Base-by-base conservation (phyloP, 2,888 invertebrate genomes). In the Actias luna region DNA sequence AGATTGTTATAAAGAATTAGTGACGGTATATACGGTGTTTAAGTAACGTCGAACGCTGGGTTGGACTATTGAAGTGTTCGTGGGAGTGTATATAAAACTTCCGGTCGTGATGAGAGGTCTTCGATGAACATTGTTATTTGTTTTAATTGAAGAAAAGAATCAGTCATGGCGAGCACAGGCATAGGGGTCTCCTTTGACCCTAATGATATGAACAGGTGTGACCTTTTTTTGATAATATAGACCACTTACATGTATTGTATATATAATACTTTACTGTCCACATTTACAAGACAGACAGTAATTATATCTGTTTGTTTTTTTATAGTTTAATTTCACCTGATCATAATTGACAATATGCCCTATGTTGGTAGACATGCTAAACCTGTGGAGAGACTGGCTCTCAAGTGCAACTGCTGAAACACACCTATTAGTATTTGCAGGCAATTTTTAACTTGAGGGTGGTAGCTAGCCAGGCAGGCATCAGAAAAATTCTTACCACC, bases 161-260 rank as follows among this genome's bases (percentile, higher is more conserved):
- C 65, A 80, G 81, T 80, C 70, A 92, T 92, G 92, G 89, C 92
- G 78, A 91, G 88, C 78, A 85, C 91, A 69, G 84, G 86, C 66
- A 95, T 95, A 92, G 95, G 95, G 83, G 94, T 94, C 79, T 93
- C 94, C 63, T 95, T 95, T 84, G 95, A 95, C 88, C 94, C 94
- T 72, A 94, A 94, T 89, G 95, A 95, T 80, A 94, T 93, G 90
- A 93, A 93, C 85, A 95, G 95, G 95, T 89, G 62, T 61, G 75
- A 65, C 50, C 46, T 55, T 59, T 42, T 42, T 61, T 33, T 42
- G 31, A 57, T 10, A 22, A 57, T 58, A 58, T 57, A 46, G 18
- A 25, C 31, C 36, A 42, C 27, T 33, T 29, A 36, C 31, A 16
- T 25, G 35, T 29, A 46, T 57, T 42, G 42, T 22, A 50, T 22